These are phyloP conservation scores for Macrotis lagotis DNA, from an alignment of 2,113 vertebrate genomes.

Conservation along the genomic window DNA sequence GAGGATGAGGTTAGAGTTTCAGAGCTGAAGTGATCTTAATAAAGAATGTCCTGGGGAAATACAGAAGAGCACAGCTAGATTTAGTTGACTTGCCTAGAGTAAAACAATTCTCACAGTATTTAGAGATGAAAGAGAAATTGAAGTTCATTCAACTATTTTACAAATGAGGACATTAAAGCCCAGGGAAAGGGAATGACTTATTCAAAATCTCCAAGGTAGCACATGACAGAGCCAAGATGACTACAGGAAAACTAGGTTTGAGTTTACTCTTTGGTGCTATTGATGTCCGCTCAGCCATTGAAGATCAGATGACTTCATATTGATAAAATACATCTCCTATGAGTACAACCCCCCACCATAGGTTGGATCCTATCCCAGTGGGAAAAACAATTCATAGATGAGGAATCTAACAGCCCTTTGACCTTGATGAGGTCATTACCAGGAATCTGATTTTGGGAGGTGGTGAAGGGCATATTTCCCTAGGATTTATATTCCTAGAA, in stretches of 20 bases:
- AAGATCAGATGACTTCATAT: not conserved
- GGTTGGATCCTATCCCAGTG: not conserved
- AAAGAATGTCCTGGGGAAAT: too few species aligned
- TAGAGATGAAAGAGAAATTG: not conserved
- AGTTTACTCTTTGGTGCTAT: not conserved
- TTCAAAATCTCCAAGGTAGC: not conserved
- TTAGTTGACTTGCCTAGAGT: not conserved
- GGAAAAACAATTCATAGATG: not conserved
- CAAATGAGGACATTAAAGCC: not conserved
- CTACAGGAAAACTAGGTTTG: not conserved
- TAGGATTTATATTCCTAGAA: not conserved
- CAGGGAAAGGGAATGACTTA: not conserved
- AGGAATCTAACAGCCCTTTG: not conserved
- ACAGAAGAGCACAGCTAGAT: not conserved
- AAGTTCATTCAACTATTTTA: not conserved
- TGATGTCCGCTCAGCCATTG: not conserved
- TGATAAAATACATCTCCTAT: not conserved
- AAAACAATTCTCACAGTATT: not conserved
- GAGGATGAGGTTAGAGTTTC: not conserved
- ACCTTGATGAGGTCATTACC: too few species aligned
- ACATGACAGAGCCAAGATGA: not conserved
- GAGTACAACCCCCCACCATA: not conserved
- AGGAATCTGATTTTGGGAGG: not conserved
- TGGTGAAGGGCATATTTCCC: not conserved
- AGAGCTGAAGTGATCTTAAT: not conserved